These are phyloP conservation scores for Cetoscarus ocellatus DNA, from an alignment of 2,797 vertebrate species.

Conservation along the genomic window DNA sequence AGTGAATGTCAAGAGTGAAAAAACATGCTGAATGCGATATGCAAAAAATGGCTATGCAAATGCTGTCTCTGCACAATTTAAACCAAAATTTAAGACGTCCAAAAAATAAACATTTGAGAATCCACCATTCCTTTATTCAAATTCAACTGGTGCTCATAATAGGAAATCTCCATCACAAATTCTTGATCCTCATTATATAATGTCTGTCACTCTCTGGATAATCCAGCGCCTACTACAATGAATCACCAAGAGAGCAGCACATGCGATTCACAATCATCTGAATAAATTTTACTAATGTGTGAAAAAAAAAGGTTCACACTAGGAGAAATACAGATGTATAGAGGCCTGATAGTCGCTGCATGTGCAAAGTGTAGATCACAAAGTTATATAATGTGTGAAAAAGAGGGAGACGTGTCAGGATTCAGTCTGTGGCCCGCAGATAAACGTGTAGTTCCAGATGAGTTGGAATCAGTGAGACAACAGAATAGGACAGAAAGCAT, in stretches of 20 bases:
- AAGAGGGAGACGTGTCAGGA: slow-evolving; percentile 9
- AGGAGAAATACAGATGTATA: neutral
- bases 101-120: neutral
- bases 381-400: slow-evolving; percentile 20
- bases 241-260: slow-evolving; percentile 19
- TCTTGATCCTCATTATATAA: slow-evolving; percentile 32
- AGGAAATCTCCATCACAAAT: slow-evolving; percentile 12
- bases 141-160: slow-evolving; percentile 5
- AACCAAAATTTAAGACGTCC: too few relatives aligned
- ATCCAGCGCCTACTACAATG: slow-evolving; percentile 15
- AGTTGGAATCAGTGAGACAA: slow-evolving; percentile 28
- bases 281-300: slow-evolving; percentile 35
- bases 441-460: slow-evolving; percentile 16
- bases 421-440: slow-evolving; percentile 22
- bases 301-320: slow-evolving; percentile 2
- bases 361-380: slow-evolving; percentile 7
- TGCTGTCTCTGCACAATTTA: too few relatives aligned
- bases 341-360: neutral
- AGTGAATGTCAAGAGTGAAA: too few relatives aligned
- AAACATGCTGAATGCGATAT: too few relatives aligned
- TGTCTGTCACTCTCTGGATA: slow-evolving; percentile 25
- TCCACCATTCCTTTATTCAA: neutral
- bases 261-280: slow-evolving; percentile 36
- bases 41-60: too few relatives aligned
- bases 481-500: slow-evolving; percentile 36